Evolutionary conservation across 2,797 vertebrate genomes (phyloP).

Genomic region (Sebastes elongatus): DNA sequence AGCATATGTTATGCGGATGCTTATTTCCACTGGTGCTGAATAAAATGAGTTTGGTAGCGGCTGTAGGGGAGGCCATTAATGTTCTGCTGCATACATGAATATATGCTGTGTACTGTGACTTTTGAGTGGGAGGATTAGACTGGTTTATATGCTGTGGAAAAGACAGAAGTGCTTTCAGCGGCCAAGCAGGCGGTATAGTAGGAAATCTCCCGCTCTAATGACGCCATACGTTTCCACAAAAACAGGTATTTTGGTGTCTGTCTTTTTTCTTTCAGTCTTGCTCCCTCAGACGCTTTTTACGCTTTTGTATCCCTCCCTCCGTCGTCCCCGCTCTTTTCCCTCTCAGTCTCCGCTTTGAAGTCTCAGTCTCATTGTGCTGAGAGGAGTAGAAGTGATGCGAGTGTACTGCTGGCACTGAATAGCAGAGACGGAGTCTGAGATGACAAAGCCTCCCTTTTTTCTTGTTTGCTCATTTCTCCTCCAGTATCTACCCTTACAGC

Average conservation of each 20-base stretch:
- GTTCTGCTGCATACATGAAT: slow-evolving; percentile 24
- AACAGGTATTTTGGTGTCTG: slow-evolving; percentile 33
- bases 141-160: slow-evolving; percentile 8
- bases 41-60: neutral
- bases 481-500: slow-evolving; percentile 30
- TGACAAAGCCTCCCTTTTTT: slow-evolving; percentile 59
- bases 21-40: slow-evolving; percentile 12
- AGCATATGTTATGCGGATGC: neutral
- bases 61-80: slow-evolving; percentile 11
- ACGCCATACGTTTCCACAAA: slow-evolving; percentile 31
- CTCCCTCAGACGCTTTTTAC: slow-evolving; percentile 21
- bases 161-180: neutral
- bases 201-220: slow-evolving; percentile 35
- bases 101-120: slow-evolving; percentile 10
- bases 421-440: slow-evolving; percentile 51
- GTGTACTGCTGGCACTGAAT: slow-evolving; percentile 53
- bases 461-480: slow-evolving; percentile 45
- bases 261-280: slow-evolving; percentile 25
- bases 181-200: neutral
- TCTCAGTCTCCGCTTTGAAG: slow-evolving; percentile 68
- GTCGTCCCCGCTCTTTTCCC: slow-evolving; percentile 1
- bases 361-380: slow-evolving; percentile 67
- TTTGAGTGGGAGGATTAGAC: slow-evolving; percentile 5
- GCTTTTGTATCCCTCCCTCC: slow-evolving; percentile 35
- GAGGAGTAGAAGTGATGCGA: slow-evolving; percentile 55